Evolutionary conservation across 92 coral and sea anemone species (phyloP), one percentile per base, ranked within the genome.

Genomic region (Epizoanthus illoricatus): DNA sequence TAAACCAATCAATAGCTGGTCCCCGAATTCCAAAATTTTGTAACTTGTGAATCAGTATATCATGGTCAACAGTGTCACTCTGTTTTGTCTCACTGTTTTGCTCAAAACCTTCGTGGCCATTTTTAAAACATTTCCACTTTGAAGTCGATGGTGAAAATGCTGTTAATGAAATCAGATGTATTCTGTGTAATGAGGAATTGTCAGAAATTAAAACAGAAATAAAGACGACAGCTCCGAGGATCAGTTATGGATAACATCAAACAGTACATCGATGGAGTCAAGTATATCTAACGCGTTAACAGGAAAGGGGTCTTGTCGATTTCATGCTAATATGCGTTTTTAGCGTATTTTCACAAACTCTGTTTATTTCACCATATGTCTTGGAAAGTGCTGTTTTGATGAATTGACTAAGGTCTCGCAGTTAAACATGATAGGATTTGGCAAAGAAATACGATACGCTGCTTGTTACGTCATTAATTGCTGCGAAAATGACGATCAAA

Each of bases 21-120:
- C 70, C 70, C 70, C 70, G 70, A 65, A 65, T 65, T 65, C 36
- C 70, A 17, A 65, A 67, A 62, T 62, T 62, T 62, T 62, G 66
- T 62, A 62, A 62, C 66, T 62, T 62, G 20, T 62, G 66, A 62
- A 67, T 67, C 71, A 67, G 71, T 67, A 23, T 67, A 23, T 23
- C 36, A 67, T 28, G 68, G 68, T 63, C 68, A 63, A 63, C 33
- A 63, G 68, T 63, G 68, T 63, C 68, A 63, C n/a, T n/a, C n/a
- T n/a, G n/a, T n/a, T n/a, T n/a, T n/a, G n/a, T 67, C 36, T 20
- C 6, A 41, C 74, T 11, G 74, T 69, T 69, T 69, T 55, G 7
- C 19, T 40, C 6, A 40, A 66, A 24, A 66, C 71, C 42, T 66
- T 66, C 47, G 17, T 66, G 71, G 71, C 11, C 71, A 33, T 24